phyloP scores from a whole-genome alignment of 2,797 vertebrate species.

The Hydrolagus colliei region DNA sequence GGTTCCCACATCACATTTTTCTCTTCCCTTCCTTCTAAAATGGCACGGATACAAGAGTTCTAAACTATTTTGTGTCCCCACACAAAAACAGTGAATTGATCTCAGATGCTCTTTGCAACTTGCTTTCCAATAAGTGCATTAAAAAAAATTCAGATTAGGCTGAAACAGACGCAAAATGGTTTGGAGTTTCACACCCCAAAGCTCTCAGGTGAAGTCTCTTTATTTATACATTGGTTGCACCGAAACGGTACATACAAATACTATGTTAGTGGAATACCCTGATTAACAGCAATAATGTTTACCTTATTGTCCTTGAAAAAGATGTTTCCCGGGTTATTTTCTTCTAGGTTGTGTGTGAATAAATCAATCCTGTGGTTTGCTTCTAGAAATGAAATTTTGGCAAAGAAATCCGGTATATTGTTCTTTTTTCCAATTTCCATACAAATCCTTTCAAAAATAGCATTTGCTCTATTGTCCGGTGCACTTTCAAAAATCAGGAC shows the following conservation, averaged over 20 bases:
- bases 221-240: background rate
- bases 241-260: background rate
- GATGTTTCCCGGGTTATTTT: constrained; percentile 36
- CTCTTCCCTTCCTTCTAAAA: too few species aligned
- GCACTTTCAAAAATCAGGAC: constrained; percentile 90
- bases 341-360: constrained; percentile 76
- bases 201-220: background rate
- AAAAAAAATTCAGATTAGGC: too few species aligned
- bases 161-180: too few species aligned
- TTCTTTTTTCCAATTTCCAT: constrained; percentile 72
- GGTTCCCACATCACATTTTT: too few species aligned
- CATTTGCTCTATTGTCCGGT: constrained; percentile 68
- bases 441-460: constrained; percentile 84
- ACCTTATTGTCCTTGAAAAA: constrained; percentile 12
- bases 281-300: background rate
- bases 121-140: too few species aligned
- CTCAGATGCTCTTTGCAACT: too few species aligned
- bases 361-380: constrained; percentile 86
- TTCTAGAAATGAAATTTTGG: constrained; percentile 81
- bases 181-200: too few species aligned
- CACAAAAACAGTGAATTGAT: too few species aligned
- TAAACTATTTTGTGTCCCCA: too few species aligned
- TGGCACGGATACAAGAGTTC: too few species aligned
- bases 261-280: background rate
- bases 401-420: constrained; percentile 71